Conservation (phyloP, 2,113 vertebrate species). For the Mobula birostris region DNA sequence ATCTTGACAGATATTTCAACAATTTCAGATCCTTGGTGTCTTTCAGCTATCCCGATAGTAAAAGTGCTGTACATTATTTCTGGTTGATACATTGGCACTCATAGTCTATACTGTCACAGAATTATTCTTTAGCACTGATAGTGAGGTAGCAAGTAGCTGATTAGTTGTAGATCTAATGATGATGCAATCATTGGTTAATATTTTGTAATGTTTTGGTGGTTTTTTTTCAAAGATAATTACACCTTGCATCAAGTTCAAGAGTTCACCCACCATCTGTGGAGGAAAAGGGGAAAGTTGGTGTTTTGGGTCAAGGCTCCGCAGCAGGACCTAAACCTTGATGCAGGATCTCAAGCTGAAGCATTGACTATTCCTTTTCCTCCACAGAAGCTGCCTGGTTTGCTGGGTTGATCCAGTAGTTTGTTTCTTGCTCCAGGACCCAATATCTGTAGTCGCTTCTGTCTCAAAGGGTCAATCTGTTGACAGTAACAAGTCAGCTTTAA, state of each 20-base stretch:
- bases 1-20: no score
- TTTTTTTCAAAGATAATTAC: neutral
- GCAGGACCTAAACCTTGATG: no score
- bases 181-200: neutral
- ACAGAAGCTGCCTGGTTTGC: no score
- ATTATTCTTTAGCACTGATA: neutral
- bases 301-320: no score
- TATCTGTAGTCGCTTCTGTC: no score
- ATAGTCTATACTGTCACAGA: neutral
- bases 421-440: no score
- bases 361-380: no score
- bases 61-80: neutral
- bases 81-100: neutral
- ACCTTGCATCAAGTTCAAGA: neutral
- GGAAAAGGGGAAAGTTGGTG: neutral
- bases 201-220: neutral
- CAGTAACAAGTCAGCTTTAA: neutral
- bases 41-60: neutral
- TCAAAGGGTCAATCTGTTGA: neutral
- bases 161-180: neutral
- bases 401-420: no score
- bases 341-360: no score
- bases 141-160: neutral
- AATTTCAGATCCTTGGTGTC: neutral
- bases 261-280: neutral